phyloP scores from a whole-genome alignment of 30 jellyfish, hydroid and myxozoan species.

The Aurelia coerulea region DNA sequence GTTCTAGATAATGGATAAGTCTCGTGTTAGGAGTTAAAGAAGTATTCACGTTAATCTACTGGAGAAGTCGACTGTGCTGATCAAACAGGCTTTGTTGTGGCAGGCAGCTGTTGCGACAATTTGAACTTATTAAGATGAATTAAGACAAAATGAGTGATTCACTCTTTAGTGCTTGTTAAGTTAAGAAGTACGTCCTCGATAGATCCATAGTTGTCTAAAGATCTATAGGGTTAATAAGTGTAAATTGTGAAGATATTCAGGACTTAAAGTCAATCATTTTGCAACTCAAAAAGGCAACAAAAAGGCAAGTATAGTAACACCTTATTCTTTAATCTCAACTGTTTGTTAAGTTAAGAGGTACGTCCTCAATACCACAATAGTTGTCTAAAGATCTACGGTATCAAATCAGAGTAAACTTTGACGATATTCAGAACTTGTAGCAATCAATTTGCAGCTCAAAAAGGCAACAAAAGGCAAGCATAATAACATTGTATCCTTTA shows the following conservation, averaged over 20 bases:
- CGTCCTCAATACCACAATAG: background rate
- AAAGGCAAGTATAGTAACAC: no score
- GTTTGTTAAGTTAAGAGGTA: background rate
- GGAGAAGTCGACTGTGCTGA: conserved; percentile 33
- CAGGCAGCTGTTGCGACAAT: conserved; percentile 52
- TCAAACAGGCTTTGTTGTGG: conserved; percentile 33
- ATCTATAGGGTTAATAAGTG: background rate
- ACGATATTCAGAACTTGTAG: no score
- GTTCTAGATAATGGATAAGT: conserved; percentile 18
- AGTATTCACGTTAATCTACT: conserved; percentile 6
- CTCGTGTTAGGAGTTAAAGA: conserved; percentile 25
- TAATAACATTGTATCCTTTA: no score
- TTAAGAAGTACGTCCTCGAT: background rate
- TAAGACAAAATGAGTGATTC: conserved; percentile 9
- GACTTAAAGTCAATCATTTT: no score
- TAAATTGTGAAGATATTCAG: no score
- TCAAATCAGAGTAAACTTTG: no score
- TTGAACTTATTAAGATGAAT: conserved; percentile 37
- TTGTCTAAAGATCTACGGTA: background rate
- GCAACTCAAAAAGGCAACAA: no score
- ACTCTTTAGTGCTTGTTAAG: background rate
- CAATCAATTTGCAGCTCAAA: no score
- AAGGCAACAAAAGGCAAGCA: no score
- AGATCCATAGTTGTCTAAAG: background rate
- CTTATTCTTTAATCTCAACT: no score